Base-by-base conservation (phyloP, 2,888 invertebrate genomes). In the Drosophila ustulata region DNA sequence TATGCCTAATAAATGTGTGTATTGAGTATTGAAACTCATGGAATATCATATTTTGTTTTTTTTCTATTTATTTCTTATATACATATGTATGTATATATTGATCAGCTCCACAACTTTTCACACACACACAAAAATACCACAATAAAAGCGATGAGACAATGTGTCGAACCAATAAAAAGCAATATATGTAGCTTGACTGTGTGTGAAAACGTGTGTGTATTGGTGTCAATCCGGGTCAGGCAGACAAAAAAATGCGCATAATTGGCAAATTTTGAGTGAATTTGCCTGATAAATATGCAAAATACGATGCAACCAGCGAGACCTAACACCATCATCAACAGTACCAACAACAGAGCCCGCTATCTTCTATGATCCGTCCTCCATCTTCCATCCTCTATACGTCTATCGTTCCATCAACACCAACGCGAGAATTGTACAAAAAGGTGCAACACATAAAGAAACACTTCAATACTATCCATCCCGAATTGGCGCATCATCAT, bases 241-340 rank as follows among this genome's bases (percentile, higher is more conserved):
- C 70, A 66, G 72, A 9, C 8, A 68, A 82, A 86, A 82, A 86
- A 87, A 87, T 80, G 84, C 87, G 82, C 87, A 82, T 87, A 82
- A 82, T 87, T 82, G 82, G 87, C 87, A 82, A 87, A 86, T 82
- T 82, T 83, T 75, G 78, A 82, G 87, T 86, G 62, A 82, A 82
- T 83, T 82, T 82, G 82, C 67, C 75, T 82, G 84, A 85, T 87
- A 86, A 82, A 89, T 86, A 75, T 78, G 75, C 83, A 80, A 74
- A 79, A 68, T 79, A 63, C 67, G 66, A 55, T 53, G 37, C 77
- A 55, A 13, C 18, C 47, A 55, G 23, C 43, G 55, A 55, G 23
- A n/a, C 32, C 55, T 55, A 55, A 55, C 30, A 32, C 41, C 41
- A 53, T 18, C 39, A 41, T 23, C 51, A 51, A 37, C 9, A 18